These are phyloP conservation scores for Malurus cyaneus DNA, from an alignment of 2,113 vertebrate genomes.

Conservation along the genomic window DNA sequence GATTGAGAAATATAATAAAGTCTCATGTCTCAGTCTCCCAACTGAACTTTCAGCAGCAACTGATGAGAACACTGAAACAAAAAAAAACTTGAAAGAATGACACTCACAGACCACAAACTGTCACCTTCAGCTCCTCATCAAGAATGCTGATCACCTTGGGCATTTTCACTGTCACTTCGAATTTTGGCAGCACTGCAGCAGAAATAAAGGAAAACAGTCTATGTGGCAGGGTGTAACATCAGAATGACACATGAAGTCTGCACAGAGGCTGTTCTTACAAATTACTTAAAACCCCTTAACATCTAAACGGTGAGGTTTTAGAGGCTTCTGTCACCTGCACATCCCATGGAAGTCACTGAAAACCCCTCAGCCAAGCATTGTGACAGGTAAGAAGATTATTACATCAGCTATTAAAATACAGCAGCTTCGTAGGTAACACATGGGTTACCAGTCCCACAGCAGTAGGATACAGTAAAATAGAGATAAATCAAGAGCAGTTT, in stretches of 20 bases:
- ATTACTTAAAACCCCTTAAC: not conserved
- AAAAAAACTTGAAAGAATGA: not conserved
- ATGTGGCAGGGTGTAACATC: not conserved
- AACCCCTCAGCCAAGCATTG: not conserved
- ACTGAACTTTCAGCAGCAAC: not conserved
- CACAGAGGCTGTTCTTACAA: not conserved
- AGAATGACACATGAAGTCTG: not conserved
- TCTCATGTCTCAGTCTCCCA: not conserved
- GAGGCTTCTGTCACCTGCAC: not conserved
- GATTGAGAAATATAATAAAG: not conserved
- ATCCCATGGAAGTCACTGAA: not conserved
- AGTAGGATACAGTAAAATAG: not conserved
- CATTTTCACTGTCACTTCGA: slow-evolving; percentile 66
- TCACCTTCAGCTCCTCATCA: slow-evolving; percentile 60
- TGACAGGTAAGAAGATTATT: not conserved
- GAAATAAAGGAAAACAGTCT: not conserved
- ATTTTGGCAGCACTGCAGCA: slow-evolving; percentile 75
- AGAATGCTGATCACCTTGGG: slow-evolving; percentile 70
- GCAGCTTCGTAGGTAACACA: not conserved
- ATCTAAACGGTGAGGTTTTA: not conserved
- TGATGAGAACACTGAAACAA: not conserved
- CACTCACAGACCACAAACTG: slow-evolving; percentile 73
- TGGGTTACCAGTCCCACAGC: not conserved
- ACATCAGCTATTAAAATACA: not conserved
- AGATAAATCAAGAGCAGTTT: not conserved